These are phyloP conservation scores for Morpho deidamia DNA, from an alignment of 2,888 invertebrate genomes.

Conservation along the genomic window DNA sequence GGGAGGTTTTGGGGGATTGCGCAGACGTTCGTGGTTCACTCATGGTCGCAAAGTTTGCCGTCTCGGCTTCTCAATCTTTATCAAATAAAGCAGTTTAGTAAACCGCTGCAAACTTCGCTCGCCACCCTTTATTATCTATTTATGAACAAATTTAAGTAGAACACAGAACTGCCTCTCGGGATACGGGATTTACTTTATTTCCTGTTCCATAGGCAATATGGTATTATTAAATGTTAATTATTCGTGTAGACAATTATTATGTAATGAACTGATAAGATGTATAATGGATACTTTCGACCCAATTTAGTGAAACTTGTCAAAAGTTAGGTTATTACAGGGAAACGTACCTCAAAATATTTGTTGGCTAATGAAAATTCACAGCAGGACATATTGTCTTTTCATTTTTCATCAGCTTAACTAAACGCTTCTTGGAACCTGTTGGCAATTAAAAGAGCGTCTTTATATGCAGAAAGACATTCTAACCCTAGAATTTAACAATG, in stretches of 20 bases:
- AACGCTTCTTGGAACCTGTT: too few species aligned
- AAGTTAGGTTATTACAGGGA: too few species aligned
- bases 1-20: slow-evolving; percentile 6
- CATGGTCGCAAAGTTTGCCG: slow-evolving; percentile 24
- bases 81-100: slow-evolving; percentile 63
- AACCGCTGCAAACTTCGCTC: slow-evolving; percentile 45
- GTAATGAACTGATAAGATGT: background rate
- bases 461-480: too few species aligned
- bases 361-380: too few species aligned
- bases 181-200: slow-evolving; percentile 1
- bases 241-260: slow-evolving; percentile 1
- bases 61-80: slow-evolving; percentile 51
- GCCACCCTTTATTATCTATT: slow-evolving; percentile 60
- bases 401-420: too few species aligned
- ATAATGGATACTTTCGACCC: too few species aligned
- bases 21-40: slow-evolving; percentile 12
- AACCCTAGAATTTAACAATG: too few species aligned
- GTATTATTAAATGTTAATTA: slow-evolving; percentile 4
- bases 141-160: slow-evolving; percentile 62
- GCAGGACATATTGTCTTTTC: too few species aligned
- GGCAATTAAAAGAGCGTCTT: too few species aligned
- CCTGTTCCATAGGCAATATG: background rate
- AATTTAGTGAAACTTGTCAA: too few species aligned
- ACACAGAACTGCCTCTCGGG: slow-evolving; percentile 27
- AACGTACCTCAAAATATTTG: too few species aligned